Base-by-base conservation (phyloP, 2,888 invertebrate genomes). In the Cataglyphis altisquamis region DNA sequence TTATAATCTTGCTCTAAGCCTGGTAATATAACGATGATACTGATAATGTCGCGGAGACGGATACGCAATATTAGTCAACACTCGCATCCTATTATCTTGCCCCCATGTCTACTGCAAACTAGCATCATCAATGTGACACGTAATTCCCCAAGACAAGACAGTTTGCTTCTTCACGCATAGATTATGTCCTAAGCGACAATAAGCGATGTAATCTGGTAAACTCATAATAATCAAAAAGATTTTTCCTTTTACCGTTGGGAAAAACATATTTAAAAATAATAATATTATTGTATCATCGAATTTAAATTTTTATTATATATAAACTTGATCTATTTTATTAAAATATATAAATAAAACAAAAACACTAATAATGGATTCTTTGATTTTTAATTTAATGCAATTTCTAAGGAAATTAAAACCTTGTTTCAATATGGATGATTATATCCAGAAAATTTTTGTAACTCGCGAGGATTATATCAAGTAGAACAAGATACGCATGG, bases 11-110 rank as follows among this genome's bases (percentile, higher is more conserved):
- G 32, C 25, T 45, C 8, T 57, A 41, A 60, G 32, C 29, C 18
- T 0, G 25, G 32, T 63, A 82, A 84, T 72, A 55, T 63, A 66
- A 77, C 29, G 84, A 88, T 85, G 70, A 84, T 48, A 66, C 39
- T 70, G 90, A 88, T 90, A 90, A 88, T 82, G 89, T 88, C 89
- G 83, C 57, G 32, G 87, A 83, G 85, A 86, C 87, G 87, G 90
- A 90, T 73, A 48, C 74, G 84, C 78, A 36, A 6, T 36, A 89
- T 90, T 90, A 88, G 85, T 89, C 86, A 80, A 83, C 66, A 85
- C 87, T 87, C 83, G 86, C 87, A 90, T 86, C 83, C 90, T 86
- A 90, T 89, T 90, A 90, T 88, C 85, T 84, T 62, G 73, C 57
- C 25, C 70, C 80, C 48, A 63, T 78, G 82, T 85, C 85, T 82